Percentiles rank a stretch among this genome's conserved stretches.
These are phyloP conservation scores for Acleris laterana DNA, from an alignment of 2,888 invertebrate genomes.

Conservation along the genomic window DNA sequence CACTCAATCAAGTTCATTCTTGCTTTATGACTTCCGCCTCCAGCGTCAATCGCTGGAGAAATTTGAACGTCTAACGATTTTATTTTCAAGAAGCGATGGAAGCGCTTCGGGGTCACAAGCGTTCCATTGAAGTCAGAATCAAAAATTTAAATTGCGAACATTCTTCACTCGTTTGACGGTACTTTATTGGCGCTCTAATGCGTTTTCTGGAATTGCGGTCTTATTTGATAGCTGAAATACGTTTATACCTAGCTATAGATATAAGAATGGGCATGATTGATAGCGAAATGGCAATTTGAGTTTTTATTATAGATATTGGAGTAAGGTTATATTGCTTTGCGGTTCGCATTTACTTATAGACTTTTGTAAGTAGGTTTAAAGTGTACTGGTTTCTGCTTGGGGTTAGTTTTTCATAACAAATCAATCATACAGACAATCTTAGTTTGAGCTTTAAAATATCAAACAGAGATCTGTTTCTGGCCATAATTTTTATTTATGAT, in stretches of 20 bases:
- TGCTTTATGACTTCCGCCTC: constrained; percentile 62
- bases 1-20: constrained; percentile 66
- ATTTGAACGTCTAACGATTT: constrained; percentile 62
- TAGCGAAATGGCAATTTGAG: constrained; percentile 17
- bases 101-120: constrained; percentile 51
- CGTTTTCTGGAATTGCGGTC: constrained; percentile 49
- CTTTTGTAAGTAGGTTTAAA: too few relatives aligned
- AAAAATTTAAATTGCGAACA: constrained; percentile 77
- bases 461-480: too few relatives aligned
- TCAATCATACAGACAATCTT: too few relatives aligned
- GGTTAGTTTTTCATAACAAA: too few relatives aligned
- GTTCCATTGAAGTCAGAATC: constrained; percentile 61
- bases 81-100: constrained; percentile 61
- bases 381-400: too few relatives aligned
- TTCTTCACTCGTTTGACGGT: constrained; percentile 64
- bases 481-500: too few relatives aligned
- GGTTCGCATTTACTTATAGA: not conserved
- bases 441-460: too few relatives aligned
- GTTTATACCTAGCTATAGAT: constrained; percentile 19
- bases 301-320: not conserved
- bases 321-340: not conserved
- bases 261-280: constrained; percentile 44
- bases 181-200: constrained; percentile 63
- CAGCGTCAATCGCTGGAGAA: constrained; percentile 53
- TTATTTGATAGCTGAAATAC: constrained; percentile 31